Percentiles rank a stretch among this genome's conserved stretches.
phyloP scores from a whole-genome alignment of 2,113 vertebrate species.

The Camelus bactrianus region DNA sequence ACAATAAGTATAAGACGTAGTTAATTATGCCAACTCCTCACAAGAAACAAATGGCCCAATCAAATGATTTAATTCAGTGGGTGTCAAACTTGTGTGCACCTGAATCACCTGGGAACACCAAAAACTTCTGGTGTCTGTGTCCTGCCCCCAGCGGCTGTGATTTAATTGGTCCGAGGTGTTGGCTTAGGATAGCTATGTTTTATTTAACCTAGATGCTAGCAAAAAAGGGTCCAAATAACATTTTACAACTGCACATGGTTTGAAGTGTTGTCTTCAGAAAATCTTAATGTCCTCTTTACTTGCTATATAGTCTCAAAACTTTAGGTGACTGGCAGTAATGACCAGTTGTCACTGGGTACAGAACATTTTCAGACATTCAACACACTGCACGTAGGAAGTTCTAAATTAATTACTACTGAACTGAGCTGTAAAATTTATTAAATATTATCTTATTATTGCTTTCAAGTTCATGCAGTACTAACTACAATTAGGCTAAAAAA shows the following conservation, averaged over 20 bases:
- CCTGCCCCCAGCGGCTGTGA: neutral
- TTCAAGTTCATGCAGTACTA: neutral
- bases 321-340: neutral
- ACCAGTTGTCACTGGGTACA: neutral
- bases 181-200: neutral
- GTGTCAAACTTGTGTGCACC: neutral
- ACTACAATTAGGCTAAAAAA: slow-evolving; percentile 35
- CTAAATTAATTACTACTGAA: slow-evolving; percentile 21
- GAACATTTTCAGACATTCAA: neutral
- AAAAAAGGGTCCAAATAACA: neutral
- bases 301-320: neutral
- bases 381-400: neutral
- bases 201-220: neutral
- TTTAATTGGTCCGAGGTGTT: neutral
- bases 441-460: neutral
- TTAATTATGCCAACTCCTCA: neutral
- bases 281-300: neutral
- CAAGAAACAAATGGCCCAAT: neutral
- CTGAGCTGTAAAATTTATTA: neutral
- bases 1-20: neutral
- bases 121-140: neutral
- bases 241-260: neutral
- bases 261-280: slow-evolving; percentile 1
- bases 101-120: neutral
- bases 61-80: neutral